Conservation (phyloP, 2,797 vertebrate genomes). For the Coregonus ussuriensis region DNA sequence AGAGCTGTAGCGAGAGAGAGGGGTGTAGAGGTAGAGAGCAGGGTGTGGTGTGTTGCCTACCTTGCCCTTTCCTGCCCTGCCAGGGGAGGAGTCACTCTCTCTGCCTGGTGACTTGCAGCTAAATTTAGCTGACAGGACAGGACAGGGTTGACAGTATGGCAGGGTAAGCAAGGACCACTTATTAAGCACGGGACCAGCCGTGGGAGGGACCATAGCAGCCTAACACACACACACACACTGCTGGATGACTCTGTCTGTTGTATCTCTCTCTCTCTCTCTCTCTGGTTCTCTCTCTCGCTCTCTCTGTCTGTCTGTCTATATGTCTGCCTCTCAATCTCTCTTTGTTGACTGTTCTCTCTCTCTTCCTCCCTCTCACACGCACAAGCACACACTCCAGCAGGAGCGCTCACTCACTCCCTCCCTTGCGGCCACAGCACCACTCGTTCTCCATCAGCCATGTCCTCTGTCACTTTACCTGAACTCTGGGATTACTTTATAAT, state of each 20-base stretch:
- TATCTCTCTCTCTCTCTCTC: not conserved
- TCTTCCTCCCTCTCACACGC: not conserved
- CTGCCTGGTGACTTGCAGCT: constrained; percentile 49
- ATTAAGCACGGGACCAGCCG: constrained; percentile 32
- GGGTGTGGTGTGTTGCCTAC: not conserved
- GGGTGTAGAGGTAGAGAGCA: not conserved
- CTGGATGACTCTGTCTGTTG: not conserved
- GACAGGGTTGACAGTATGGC: constrained; percentile 59
- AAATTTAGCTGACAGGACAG: constrained; percentile 42
- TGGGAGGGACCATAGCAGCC: constrained; percentile 17
- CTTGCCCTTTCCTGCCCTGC: constrained; percentile 1
- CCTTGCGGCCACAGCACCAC: constrained; percentile 10
- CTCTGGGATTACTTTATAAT: constrained; percentile 75
- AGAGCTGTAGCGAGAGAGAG: not conserved
- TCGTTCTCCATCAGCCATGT: not conserved
- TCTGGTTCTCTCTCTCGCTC: not conserved
- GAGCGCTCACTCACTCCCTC: not conserved
- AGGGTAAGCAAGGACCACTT: constrained; percentile 38
- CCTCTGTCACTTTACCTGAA: constrained; percentile 50
- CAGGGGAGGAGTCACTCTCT: constrained; percentile 28
- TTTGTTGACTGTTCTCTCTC: constrained; percentile 8
- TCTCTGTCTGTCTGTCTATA: not conserved
- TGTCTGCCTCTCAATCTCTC: not conserved
- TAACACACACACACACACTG: constrained; percentile 1
- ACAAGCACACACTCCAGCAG: not conserved